phyloP scores from a whole-genome alignment of 2,113 vertebrate species.

The Gambusia affinis region DNA sequence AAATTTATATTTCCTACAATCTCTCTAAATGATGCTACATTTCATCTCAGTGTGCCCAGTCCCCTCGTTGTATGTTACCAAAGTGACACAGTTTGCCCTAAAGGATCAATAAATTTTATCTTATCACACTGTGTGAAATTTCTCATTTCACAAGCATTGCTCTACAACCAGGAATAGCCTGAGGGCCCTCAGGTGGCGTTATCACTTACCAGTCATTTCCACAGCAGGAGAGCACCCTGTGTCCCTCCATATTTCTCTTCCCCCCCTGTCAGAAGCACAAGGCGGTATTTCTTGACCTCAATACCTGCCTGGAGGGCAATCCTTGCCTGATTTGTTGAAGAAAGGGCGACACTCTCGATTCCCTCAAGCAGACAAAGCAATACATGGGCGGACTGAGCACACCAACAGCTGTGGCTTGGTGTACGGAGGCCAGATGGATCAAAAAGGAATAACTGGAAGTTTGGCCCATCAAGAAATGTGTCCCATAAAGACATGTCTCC shows the following conservation, averaged over 20 bases:
- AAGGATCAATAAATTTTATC: constrained; percentile 59
- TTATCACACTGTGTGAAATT: constrained; percentile 41
- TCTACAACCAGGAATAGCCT: constrained; percentile 23
- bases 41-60: neutral
- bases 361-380: constrained; percentile 38
- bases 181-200: constrained; percentile 34
- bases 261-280: constrained; percentile 39
- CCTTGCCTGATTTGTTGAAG: constrained; percentile 48
- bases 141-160: constrained; percentile 47
- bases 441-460: neutral
- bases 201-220: constrained; percentile 31
- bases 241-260: constrained; percentile 2
- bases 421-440: constrained; percentile 1
- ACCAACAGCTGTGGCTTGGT: neutral
- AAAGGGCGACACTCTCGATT: constrained; percentile 5
- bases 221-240: constrained; percentile 4
- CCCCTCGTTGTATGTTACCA: neutral
- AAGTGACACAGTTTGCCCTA: constrained; percentile 14
- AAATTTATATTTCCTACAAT: too few species aligned
- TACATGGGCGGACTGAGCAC: constrained; percentile 22
- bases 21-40: neutral
- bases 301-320: constrained; percentile 37
- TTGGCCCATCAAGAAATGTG: neutral
- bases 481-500: neutral
- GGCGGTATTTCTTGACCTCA: constrained; percentile 51